These are phyloP conservation scores for Belgica antarctica DNA, from an alignment of 2,888 invertebrate genomes.

Conservation along the genomic window DNA sequence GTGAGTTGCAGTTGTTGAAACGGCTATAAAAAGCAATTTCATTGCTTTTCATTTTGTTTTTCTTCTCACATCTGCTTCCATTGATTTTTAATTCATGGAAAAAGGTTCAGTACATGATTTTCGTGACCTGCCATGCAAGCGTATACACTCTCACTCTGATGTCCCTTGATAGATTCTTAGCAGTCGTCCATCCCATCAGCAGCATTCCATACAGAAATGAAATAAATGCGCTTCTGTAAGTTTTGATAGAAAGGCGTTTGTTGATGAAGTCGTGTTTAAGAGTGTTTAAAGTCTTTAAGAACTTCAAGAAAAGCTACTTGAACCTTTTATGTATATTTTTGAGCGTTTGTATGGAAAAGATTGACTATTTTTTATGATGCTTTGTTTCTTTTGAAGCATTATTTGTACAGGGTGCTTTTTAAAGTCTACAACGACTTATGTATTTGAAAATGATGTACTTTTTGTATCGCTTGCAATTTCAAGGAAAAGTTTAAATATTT, in stretches of 20 bases:
- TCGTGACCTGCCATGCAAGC: constrained; percentile 88
- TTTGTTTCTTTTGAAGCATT: too few species aligned
- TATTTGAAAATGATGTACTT: too few species aligned
- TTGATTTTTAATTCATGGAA: not conserved
- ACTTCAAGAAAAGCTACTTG: too few species aligned
- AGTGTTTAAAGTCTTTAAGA: not conserved
- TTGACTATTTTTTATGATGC: too few species aligned
- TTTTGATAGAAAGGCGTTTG: constrained; percentile 44
- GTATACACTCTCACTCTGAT: constrained; percentile 91
- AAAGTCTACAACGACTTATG: too few species aligned
- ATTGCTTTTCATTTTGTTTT: constrained; percentile 1
- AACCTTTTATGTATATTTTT: too few species aligned
- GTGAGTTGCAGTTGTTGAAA: constrained; percentile 46
- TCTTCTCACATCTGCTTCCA: not conserved
- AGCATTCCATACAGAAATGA: constrained; percentile 84
- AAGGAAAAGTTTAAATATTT: too few species aligned
- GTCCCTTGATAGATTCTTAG: constrained; percentile 88
- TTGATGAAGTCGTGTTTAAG: not conserved
- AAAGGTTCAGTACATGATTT: constrained; percentile 84
- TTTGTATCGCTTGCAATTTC: too few species aligned
- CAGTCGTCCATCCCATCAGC: constrained; percentile 88
- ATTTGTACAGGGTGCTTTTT: too few species aligned
- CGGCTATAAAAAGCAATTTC: not conserved
- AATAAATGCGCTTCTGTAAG: constrained; percentile 67
- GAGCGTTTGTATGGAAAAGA: too few species aligned